These are phyloP conservation scores for Dryococelus australis DNA, from an alignment of 2,888 invertebrate genomes.

Conservation along the genomic window DNA sequence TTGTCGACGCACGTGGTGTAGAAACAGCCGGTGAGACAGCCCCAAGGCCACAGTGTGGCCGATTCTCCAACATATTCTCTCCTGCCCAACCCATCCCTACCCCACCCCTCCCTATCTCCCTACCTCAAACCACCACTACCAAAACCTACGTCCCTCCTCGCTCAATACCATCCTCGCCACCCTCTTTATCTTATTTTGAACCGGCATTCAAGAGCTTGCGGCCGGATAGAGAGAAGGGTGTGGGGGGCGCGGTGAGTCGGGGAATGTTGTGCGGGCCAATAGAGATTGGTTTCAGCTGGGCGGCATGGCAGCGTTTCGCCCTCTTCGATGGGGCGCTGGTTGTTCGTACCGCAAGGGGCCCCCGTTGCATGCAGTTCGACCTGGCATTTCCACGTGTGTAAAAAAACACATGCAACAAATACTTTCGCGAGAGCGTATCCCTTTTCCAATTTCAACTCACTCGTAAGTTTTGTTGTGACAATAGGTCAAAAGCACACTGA, in stretches of 20 bases:
- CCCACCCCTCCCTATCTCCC: not conserved
- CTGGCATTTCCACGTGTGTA: no score
- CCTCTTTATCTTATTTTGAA: conserved; percentile 7
- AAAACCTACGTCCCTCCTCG: not conserved
- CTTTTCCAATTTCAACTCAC: no score
- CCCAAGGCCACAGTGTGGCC: not conserved
- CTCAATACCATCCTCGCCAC: not conserved
- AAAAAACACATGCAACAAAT: no score
- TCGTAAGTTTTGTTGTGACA: no score
- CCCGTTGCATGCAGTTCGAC: no score
- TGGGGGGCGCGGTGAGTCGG: not conserved
- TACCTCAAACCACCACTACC: not conserved
- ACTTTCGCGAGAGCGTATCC: no score
- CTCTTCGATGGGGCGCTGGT: not conserved
- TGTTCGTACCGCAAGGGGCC: no score
- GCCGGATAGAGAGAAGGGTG: not conserved
- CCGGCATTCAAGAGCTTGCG: not conserved
- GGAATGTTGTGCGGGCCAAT: not conserved
- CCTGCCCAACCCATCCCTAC: not conserved
- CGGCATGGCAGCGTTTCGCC: not conserved
- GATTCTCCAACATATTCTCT: not conserved
- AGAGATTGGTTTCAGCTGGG: not conserved
- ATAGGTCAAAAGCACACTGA: no score
- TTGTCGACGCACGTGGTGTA: not conserved
- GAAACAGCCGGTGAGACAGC: not conserved